Evolutionary conservation across 2,113 vertebrate genomes (phyloP), one percentile per base, ranked within the genome.

Genomic region (Forbesichthys agassizii): DNA sequence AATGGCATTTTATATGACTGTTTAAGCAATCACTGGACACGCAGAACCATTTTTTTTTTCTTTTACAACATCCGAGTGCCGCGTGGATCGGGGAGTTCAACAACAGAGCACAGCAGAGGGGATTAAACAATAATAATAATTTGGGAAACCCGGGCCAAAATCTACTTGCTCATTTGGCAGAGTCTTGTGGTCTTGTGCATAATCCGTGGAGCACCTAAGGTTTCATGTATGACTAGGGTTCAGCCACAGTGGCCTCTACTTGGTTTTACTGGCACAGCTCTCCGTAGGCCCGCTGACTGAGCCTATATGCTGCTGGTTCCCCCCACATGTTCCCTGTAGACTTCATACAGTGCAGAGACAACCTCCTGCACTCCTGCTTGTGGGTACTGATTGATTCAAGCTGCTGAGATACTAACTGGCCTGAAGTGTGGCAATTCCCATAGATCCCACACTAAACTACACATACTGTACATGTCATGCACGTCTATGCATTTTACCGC

Each of bases 151-250:
- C 16, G 80, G 90, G 95, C 95, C 96, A 97, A 96, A 94, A 94
- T 90, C 93, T 95, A 97, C 95, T 95, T 94, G 95, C 94, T 94
- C 90, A 63, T 94, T 95, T 96, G 94, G 93, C 92, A 85, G 91
- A 93, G 92, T 80, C 90, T 92, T 91, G 27, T 90, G 84, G 86
- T 93, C 90, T 91, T 91, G 92, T 93, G 93, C 92, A 90, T 94
- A 93, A 95, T 95, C 91, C 92, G 86, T 92, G 89, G 92, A 86
- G 82, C 91, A 91, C 92, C 91, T 95, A 91, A 77, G 90, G 87
- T 96, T 96, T 95, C 93, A 93, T 92, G 89, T 79, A 76, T 86
- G 91, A 93, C 80, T 87, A 92, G 64, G 56, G 66, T 75, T 78
- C 3, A 66, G 67, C 70, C 73, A 57, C 74, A 63, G 60, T 60